Evolutionary conservation across 2,888 invertebrate genomes (phyloP), one percentile per base, ranked within the genome.

Genomic region (Platycheirus albimanus): DNA sequence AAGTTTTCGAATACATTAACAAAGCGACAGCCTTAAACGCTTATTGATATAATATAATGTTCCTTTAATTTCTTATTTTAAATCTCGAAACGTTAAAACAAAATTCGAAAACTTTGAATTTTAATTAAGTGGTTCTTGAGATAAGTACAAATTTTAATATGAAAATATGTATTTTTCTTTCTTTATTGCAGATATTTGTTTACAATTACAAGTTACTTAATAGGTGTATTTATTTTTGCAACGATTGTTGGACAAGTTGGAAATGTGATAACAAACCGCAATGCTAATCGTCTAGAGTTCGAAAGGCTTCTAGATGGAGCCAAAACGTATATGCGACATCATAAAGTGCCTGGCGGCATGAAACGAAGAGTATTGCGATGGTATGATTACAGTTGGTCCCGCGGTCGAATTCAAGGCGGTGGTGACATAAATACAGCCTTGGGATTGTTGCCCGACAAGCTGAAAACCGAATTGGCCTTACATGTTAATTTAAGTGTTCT

Each of bases 381-480:
- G 98, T 99, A 98, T 91, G 98, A 98, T 92, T 99, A 99, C 91
- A 98, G 98, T 28, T 98, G 98, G 98, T 98, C 98, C 2, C 93
- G 98, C 77, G 98, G 98, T 5, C 93, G 98, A 61, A 98, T 98
- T 87, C 98, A 98, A 90, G 98, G 98, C 1, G 98, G 97, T 0
- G 97, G 98, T 7, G 98, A 98, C 91, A 98, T 98, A 89, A 98
- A 98, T 89, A 98, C 98, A 0, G 97, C 97, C 1, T 92, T 98
- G 64, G 98, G 98, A 10, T 92, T 98, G 33, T 92, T 99, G 80
- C 98, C 98, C 1, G 98, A 98, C 90, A 99, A 98, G 91, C 93
- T 99, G 86, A 98, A 98, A 93, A 98, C 98, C 38, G 98, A 99
- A 91, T 93, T 99, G 85, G 98, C 98, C 11, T 93, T 98, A 83